These are phyloP conservation scores for Pluvialis apricaria DNA, from an alignment of 2,113 vertebrate species.

Conservation along the genomic window DNA sequence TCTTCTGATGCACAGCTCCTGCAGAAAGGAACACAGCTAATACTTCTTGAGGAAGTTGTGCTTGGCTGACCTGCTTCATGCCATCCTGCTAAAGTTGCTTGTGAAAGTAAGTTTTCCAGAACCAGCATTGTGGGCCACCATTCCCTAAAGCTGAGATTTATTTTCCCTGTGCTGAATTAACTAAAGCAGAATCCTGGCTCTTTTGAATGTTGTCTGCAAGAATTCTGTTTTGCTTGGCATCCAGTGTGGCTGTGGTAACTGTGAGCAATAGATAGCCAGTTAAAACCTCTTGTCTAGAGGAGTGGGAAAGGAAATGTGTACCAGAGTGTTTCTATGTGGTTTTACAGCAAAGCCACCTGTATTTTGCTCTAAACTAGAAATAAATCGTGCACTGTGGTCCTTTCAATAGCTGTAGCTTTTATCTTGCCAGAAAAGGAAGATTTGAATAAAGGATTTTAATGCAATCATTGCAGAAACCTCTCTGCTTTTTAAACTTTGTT, in stretches of 20 bases:
- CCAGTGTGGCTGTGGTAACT: background rate
- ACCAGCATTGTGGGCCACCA: background rate
- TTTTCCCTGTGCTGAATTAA: background rate
- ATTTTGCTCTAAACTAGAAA: background rate
- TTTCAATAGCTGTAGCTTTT: background rate
- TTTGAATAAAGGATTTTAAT: background rate
- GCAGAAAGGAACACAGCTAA: background rate
- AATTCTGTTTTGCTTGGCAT: too few relatives aligned
- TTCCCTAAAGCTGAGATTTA: background rate
- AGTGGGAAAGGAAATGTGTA: background rate
- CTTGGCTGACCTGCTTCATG: background rate
- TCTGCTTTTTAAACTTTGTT: background rate
- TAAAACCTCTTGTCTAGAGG: background rate
- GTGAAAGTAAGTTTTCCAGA: background rate
- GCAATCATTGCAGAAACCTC: background rate
- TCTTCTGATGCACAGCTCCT: background rate
- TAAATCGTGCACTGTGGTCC: rapidly evolving
- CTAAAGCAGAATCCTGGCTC: background rate
- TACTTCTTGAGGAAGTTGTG: background rate
- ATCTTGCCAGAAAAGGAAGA: background rate
- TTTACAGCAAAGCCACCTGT: background rate
- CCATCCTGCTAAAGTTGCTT: background rate
- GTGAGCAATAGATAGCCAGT: background rate
- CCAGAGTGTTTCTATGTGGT: background rate
- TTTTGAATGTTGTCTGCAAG: background rate